Evolutionary conservation across 1,140 invertebrate genomes (phyloP).

Genomic region (Akabosia matsudoensis): DNA sequence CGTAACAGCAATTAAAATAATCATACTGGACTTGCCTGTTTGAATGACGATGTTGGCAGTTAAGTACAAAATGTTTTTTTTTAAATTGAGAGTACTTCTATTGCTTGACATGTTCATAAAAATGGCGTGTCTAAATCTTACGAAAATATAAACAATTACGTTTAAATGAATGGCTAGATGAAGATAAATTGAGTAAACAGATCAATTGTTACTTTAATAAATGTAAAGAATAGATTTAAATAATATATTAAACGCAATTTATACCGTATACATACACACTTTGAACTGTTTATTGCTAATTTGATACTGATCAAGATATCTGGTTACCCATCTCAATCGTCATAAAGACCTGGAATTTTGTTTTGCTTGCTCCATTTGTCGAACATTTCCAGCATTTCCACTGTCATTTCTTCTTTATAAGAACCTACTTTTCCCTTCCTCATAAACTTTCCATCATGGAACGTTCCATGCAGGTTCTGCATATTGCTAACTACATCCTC

Average conservation of each 20-base stretch:
- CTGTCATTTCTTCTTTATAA: constrained; percentile 75
- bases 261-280: too few relatives aligned
- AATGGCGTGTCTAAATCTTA: too few relatives aligned
- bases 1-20: too few relatives aligned
- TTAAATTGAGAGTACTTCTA: too few relatives aligned
- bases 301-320: too few relatives aligned
- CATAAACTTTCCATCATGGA: constrained; percentile 60
- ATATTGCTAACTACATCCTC: constrained; percentile 49
- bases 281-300: too few relatives aligned
- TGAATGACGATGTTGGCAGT: too few relatives aligned
- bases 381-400: constrained; percentile 57
- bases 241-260: neutral
- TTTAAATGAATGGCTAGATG: too few relatives aligned
- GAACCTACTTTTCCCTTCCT: constrained; percentile 78
- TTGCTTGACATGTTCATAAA: too few relatives aligned
- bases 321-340: neutral
- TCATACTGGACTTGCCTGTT: too few relatives aligned
- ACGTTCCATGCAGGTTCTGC: constrained; percentile 39
- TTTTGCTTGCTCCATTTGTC: constrained; percentile 71
- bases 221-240: neutral
- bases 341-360: constrained; percentile 7
- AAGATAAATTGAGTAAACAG: neutral
- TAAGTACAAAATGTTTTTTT: too few relatives aligned
- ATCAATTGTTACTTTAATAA: neutral
- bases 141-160: too few relatives aligned